Evolutionary conservation across 2,797 vertebrate species (phyloP), one percentile per base, ranked within the genome.

Genomic region (Schizopygopsis pylzovi): DNA sequence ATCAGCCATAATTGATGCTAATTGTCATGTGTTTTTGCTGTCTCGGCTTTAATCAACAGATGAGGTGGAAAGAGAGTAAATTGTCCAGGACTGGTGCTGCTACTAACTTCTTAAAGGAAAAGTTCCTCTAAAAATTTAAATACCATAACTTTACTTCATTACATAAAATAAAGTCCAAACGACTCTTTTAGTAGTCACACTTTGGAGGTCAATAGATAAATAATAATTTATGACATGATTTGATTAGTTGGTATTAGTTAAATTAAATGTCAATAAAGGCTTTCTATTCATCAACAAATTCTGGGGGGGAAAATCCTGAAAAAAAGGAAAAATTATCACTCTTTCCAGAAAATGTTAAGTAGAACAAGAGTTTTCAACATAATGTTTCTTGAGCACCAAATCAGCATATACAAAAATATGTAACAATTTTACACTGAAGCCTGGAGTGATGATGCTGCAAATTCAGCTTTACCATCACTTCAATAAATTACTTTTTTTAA

Each of bases 21-120:
- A 94, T 91, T 93, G 92, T 89, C 68, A 54, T 89, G 90, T 88
- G 90, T 92, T 90, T 89, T 86, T 45, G 80, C 87, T 89, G 90
- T 80, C 89, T 90, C 88, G 83, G 86, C 87, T 59, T 33, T 76
- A 73, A 81, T 90, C 82, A 87, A 83, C 84, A 87, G 79, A 85
- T 54, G 63, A 85, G 75, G 77, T 82, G 75, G 84, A 87, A 88
- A 83, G 45, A 81, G 82, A 76, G 54, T 65, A 80, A 82, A 77
- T 83, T 59, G 65, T 59, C 67, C 65, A 72, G 61, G 68, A 63
- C 68, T 54, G 20, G 54, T 28, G 59, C 68, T 75, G 73, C 59
- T 67, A 59, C 61, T 43, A 75, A 47, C 33, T 47, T 28, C 25
- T 84, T 79, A n/a, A 47, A 79, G 76, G 25, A 71, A 72, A 20